phyloP scores from a whole-genome alignment of 2,113 vertebrate genomes.

The Okapia johnstoni region DNA sequence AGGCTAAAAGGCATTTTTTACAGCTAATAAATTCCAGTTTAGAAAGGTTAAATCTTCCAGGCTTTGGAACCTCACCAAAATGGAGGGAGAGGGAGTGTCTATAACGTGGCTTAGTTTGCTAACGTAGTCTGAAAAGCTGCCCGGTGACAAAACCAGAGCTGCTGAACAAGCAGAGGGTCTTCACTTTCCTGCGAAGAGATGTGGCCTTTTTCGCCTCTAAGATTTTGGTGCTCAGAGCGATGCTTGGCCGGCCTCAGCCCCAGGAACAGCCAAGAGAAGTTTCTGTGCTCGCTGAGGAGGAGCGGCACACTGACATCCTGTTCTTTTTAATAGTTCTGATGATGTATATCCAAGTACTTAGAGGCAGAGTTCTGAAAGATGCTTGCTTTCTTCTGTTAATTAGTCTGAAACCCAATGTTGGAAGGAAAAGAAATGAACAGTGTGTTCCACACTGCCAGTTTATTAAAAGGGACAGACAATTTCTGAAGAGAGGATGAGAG shows the following conservation, averaged over 20 bases:
- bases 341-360: slow-evolving; percentile 50
- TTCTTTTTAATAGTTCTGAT: slow-evolving; percentile 51
- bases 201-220: not conserved
- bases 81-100: not conserved
- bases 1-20: slow-evolving; percentile 28
- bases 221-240: not conserved
- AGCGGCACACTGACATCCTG: not conserved
- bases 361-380: slow-evolving; percentile 47
- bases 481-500: not conserved
- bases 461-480: slow-evolving; percentile 22
- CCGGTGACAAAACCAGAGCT: not conserved
- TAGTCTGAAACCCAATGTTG: not conserved
- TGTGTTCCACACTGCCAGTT: slow-evolving; percentile 26
- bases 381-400: slow-evolving; percentile 47
- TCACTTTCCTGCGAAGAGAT: not conserved
- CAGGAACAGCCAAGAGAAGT: slow-evolving; percentile 24
- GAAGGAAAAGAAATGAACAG: slow-evolving; percentile 41
- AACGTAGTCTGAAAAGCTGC: slow-evolving; percentile 26
- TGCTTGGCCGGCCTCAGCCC: not conserved
- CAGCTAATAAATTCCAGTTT: slow-evolving; percentile 24
- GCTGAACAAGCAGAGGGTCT: not conserved
- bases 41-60: slow-evolving; percentile 28
- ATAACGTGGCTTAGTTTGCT: not conserved
- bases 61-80: slow-evolving; percentile 24
- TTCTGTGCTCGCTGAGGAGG: not conserved